Percentiles rank a stretch among this genome's conserved stretches.
These are phyloP conservation scores for Camponotus fellah DNA, from an alignment of 2,888 invertebrate species.

Conservation along the genomic window DNA sequence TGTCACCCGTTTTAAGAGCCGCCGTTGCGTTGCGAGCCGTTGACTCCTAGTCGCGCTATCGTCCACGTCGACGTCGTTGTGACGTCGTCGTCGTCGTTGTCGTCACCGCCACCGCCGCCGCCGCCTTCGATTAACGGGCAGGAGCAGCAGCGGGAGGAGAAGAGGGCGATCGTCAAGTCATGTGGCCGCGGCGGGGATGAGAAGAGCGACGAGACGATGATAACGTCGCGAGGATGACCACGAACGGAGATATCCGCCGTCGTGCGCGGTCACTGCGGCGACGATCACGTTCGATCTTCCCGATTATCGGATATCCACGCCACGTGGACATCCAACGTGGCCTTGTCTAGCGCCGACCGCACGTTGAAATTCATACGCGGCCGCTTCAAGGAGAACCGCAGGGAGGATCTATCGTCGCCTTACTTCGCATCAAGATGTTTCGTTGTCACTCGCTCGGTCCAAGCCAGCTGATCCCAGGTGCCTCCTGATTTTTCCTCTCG, in stretches of 20 bases:
- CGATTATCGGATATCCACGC: conserved; percentile 29
- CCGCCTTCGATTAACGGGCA: conserved; percentile 64
- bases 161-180: conserved; percentile 72
- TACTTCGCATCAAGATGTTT: background rate
- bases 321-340: conserved; percentile 46
- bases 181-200: conserved; percentile 66
- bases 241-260: conserved; percentile 26
- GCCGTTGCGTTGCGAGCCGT: conserved; percentile 57
- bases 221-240: conserved; percentile 42
- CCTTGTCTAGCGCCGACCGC: conserved; percentile 3
- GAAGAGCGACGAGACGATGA: conserved; percentile 59
- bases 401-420: background rate
- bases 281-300: conserved; percentile 26
- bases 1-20: conserved; percentile 70
- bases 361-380: background rate
- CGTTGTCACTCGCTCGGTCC: background rate
- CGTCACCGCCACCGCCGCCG: conserved; percentile 66
- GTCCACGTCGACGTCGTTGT: conserved; percentile 56
- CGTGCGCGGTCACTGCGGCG: conserved; percentile 19
- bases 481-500: conserved; percentile 4
- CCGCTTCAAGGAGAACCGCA: background rate
- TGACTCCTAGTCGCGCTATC: conserved; percentile 63
- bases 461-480: background rate
- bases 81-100: conserved; percentile 55
- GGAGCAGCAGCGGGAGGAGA: conserved; percentile 68